Conservation (phyloP, 2,888 invertebrate species). For the Pollenia angustigena region DNA sequence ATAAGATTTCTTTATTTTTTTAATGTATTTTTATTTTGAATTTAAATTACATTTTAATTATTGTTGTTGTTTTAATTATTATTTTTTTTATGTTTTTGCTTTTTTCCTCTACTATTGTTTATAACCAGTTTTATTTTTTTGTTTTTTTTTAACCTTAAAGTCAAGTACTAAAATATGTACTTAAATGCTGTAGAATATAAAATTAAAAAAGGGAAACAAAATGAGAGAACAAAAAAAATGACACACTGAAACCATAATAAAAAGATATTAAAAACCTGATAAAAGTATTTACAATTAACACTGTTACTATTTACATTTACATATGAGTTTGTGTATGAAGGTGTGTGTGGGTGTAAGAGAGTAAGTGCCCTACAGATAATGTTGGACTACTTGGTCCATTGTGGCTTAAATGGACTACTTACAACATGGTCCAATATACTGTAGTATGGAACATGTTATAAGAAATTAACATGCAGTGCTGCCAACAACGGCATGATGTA, state of each 20-base stretch:
- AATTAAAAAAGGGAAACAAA: neutral
- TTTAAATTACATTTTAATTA: slow-evolving; percentile 72
- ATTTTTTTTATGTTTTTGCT: neutral
- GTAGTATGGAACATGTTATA: too few species aligned
- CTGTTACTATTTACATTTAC: slow-evolving; percentile 69
- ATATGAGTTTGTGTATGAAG: neutral
- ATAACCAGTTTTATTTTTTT: neutral
- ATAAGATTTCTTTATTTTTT: slow-evolving; percentile 32
- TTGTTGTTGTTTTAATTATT: slow-evolving; percentile 55
- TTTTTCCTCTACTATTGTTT: slow-evolving; percentile 7
- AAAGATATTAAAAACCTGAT: slow-evolving; percentile 51
- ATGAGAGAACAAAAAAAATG: slow-evolving; percentile 7
- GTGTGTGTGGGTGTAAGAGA: neutral
- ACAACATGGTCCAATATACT: too few species aligned
- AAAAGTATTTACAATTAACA: slow-evolving; percentile 71
- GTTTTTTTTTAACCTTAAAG: slow-evolving; percentile 59
- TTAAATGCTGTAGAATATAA: slow-evolving; percentile 71
- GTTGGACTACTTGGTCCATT: too few species aligned
- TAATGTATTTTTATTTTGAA: slow-evolving; percentile 50
- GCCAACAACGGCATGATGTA: too few species aligned
- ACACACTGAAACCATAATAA: slow-evolving; percentile 13
- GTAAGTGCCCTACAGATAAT: too few species aligned
- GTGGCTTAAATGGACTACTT: too few species aligned
- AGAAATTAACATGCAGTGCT: too few species aligned
- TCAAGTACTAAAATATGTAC: slow-evolving; percentile 77